phyloP scores from a whole-genome alignment of 2,113 vertebrate genomes.

The Rallus limicola region DNA sequence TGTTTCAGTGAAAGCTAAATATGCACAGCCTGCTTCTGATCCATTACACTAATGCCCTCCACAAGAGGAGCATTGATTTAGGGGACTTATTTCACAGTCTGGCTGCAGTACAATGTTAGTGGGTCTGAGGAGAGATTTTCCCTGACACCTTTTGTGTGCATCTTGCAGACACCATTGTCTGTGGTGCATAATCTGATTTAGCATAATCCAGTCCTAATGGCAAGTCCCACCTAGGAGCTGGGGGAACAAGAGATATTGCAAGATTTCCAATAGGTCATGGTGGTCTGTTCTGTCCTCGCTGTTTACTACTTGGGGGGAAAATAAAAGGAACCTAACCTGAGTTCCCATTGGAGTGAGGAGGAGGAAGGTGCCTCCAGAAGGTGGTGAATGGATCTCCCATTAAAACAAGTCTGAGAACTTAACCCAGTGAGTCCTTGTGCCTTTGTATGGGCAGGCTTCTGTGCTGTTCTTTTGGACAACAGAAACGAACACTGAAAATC shows the following conservation, averaged over 20 bases:
- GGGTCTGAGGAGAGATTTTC: conserved; percentile 30
- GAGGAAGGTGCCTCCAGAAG: not conserved
- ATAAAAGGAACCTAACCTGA: not conserved
- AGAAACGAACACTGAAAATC: not conserved
- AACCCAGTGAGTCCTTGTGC: not conserved
- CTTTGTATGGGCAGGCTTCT: not conserved
- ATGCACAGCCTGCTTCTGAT: not conserved
- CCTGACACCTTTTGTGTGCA: not conserved
- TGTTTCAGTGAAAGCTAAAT: not conserved
- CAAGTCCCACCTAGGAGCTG: conserved; percentile 24
- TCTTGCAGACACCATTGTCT: conserved; percentile 16
- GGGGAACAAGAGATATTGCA: not conserved
- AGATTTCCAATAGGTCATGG: conserved; percentile 14
- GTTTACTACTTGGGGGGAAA: not conserved
- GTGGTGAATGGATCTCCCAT: not conserved
- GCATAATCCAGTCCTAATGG: conserved; percentile 40
- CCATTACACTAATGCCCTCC: not conserved
- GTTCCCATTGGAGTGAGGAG: not conserved
- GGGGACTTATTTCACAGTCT: not conserved
- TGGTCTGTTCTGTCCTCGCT: conserved; percentile 27
- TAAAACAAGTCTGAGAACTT: not conserved
- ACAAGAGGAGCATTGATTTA: not conserved
- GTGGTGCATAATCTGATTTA: conserved; percentile 50
- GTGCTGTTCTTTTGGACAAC: not conserved
- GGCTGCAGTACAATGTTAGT: not conserved